Conservation (phyloP, 2,888 invertebrate species). For the Periphyllus acericola region DNA sequence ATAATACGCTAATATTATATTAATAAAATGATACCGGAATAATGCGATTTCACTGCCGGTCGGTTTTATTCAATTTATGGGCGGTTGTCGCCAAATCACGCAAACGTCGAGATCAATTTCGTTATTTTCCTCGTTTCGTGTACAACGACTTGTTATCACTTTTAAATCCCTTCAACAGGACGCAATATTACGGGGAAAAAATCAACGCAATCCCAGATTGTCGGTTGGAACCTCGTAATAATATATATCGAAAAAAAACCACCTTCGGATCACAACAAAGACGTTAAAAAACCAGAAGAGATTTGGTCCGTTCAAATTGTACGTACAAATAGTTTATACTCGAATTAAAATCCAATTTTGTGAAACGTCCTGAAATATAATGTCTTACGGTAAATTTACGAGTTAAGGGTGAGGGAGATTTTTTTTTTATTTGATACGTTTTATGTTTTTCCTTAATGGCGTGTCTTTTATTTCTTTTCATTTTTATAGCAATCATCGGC, state of each 20-base stretch:
- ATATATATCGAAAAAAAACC: background rate
- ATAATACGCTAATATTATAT: background rate
- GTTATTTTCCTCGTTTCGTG: background rate
- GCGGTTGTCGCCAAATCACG: background rate
- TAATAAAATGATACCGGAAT: background rate
- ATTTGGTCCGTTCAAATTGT: too few species aligned
- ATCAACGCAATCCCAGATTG: background rate
- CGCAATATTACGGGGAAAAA: background rate
- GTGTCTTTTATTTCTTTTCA: background rate
- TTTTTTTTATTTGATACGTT: background rate
- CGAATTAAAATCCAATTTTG: background rate
- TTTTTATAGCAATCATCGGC: background rate
- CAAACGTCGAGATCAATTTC: background rate
- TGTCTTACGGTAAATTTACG: background rate
- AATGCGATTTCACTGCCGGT: background rate
- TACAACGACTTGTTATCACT: background rate
- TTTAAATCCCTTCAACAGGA: background rate
- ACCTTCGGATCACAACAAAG: background rate
- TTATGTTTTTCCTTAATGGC: background rate
- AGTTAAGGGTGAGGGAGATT: background rate
- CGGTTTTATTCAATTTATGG: background rate
- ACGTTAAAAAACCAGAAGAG: background rate
- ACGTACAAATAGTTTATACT: too few species aligned
- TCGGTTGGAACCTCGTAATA: background rate
- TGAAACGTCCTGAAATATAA: background rate